Conservation (phyloP, 2,113 vertebrate species). For the Caloenas nicobarica region DNA sequence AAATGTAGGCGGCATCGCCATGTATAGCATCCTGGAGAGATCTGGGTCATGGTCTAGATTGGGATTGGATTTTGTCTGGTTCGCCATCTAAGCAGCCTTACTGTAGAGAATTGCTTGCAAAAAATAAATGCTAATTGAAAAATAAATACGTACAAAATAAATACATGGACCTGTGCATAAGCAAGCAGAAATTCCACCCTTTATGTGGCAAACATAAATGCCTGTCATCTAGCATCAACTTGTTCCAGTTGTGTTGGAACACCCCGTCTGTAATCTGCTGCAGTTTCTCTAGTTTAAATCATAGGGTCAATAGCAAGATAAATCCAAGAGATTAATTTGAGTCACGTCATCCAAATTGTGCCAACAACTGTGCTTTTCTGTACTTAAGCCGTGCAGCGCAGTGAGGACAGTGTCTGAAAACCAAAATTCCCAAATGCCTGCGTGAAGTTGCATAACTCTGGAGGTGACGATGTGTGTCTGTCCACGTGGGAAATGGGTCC, state of each 20-base stretch:
- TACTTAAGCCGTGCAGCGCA: background rate
- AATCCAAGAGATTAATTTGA: conserved; percentile 18
- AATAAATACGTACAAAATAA: background rate
- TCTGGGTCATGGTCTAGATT: background rate
- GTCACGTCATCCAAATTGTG: background rate
- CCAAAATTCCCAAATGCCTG: background rate
- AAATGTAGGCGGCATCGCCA: background rate
- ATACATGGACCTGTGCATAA: background rate
- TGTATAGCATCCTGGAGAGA: background rate
- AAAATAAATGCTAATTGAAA: background rate
- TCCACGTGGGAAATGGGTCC: rapidly evolving
- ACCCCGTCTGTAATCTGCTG: background rate
- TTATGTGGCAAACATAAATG: background rate
- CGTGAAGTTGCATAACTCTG: background rate
- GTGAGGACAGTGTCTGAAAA: background rate
- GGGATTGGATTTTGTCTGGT: background rate
- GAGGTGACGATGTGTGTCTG: background rate
- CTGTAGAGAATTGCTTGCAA: background rate
- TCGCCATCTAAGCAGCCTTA: background rate
- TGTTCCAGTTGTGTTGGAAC: background rate
- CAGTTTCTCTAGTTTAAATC: background rate
- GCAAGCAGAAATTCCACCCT: background rate
- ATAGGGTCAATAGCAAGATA: background rate
- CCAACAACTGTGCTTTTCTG: conserved; percentile 15
- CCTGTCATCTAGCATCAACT: background rate